A percentile compares a stretch with the other conserved stretches of the same genome.
These are phyloP conservation scores for Chaenogobius annularis DNA, from an alignment of 2,113 vertebrate species.

Conservation along the genomic window DNA sequence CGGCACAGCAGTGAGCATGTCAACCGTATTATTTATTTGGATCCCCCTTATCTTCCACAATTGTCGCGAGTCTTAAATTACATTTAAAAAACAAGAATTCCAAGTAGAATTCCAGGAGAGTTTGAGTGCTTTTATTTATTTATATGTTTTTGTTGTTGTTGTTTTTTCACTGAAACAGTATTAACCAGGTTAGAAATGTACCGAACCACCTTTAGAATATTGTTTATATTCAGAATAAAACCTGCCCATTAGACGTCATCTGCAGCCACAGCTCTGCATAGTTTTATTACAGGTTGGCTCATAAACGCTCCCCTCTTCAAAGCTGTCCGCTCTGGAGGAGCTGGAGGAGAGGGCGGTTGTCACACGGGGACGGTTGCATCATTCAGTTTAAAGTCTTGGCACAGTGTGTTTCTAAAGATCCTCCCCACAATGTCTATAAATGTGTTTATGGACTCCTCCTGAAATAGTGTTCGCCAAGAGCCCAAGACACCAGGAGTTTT, in stretches of 20 bases:
- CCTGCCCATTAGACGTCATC: not conserved
- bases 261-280: not conserved
- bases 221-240: not conserved
- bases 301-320: not conserved
- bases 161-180: no score
- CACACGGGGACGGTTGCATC: conserved; percentile 1
- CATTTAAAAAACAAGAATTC: no score
- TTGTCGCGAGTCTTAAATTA: no score
- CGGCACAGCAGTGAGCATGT: no score
- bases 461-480: not conserved
- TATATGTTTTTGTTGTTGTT: no score
- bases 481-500: not conserved
- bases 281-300: not conserved
- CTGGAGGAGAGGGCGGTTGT: not conserved
- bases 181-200: not conserved
- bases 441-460: conserved; percentile 7
- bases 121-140: no score
- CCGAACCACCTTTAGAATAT: not conserved
- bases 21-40: no score
- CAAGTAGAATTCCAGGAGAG: no score
- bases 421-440: conserved; percentile 5
- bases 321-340: not conserved
- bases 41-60: no score
- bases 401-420: not conserved
- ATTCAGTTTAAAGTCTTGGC: conserved; percentile 5